These are phyloP conservation scores for Meteorus cinctellus DNA, from an alignment of 2,888 invertebrate genomes.

Conservation along the genomic window DNA sequence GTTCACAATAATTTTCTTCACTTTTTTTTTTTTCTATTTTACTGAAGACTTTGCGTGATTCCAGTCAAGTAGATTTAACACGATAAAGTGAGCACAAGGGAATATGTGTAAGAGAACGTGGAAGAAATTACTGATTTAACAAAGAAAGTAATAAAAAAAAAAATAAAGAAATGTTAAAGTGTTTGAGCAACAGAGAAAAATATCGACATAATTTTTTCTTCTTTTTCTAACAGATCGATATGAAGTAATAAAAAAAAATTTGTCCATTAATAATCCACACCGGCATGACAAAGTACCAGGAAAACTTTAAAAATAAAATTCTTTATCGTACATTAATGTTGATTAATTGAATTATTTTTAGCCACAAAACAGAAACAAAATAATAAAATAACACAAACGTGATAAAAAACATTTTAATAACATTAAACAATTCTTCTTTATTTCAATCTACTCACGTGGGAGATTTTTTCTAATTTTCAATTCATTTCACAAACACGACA, in stretches of 20 bases:
- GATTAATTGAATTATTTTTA: not conserved
- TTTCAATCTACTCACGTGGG: not conserved
- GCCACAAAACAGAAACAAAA: not conserved
- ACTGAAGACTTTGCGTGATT: not conserved
- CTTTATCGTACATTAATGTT: not conserved
- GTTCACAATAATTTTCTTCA: too few relatives aligned
- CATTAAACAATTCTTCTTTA: not conserved
- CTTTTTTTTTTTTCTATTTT: not conserved
- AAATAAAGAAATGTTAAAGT: constrained; percentile 34
- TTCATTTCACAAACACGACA: not conserved
- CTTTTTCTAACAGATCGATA: not conserved
- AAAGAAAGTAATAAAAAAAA: constrained; percentile 18
- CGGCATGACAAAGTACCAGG: not conserved
- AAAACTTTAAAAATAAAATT: not conserved
- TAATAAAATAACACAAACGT: not conserved
- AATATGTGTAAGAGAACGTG: not conserved
- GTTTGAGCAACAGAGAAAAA: constrained; percentile 14
- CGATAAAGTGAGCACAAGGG: not conserved
- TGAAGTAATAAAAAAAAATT: not conserved
- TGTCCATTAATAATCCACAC: not conserved
- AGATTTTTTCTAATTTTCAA: constrained; percentile 20
- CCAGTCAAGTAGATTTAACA: constrained; percentile 27
- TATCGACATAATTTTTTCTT: not conserved
- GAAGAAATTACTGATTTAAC: constrained; percentile 24
- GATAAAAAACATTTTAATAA: not conserved